Percentiles rank a stretch among this genome's conserved stretches.
Evolutionary conservation across 2,888 invertebrate species (phyloP).

Genomic region (Heliconius charithonia): DNA sequence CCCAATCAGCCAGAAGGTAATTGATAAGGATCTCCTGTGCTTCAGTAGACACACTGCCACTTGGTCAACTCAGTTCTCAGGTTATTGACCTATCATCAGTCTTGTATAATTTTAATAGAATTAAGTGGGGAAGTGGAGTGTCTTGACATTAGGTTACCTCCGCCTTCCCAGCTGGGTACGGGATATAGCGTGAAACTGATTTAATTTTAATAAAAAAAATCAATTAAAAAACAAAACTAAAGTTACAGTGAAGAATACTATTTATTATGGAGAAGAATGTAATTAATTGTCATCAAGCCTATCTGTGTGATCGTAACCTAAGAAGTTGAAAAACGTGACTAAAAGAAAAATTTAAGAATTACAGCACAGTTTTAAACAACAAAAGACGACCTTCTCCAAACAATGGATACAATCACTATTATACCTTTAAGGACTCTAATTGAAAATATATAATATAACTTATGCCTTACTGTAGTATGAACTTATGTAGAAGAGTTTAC

Average conservation of each 20-base stretch:
- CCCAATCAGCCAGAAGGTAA: neutral
- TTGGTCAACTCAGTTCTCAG: neutral
- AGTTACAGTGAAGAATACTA: neutral
- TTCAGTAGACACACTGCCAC: neutral
- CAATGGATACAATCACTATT: neutral
- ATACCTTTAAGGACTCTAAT: slow-evolving; percentile 1
- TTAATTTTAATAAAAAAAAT: neutral
- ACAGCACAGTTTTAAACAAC: neutral
- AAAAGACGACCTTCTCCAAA: neutral
- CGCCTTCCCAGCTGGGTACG: too few relatives aligned
- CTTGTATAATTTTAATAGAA: neutral
- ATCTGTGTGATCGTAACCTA: slow-evolving; percentile 20
- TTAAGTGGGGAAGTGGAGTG: neutral
- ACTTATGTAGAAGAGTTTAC: slow-evolving; percentile 2
- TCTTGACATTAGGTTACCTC: too few relatives aligned
- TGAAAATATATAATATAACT: slow-evolving; percentile 27
- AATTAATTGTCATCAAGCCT: neutral
- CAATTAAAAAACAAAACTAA: neutral
- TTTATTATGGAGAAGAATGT: neutral
- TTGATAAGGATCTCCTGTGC: slow-evolving; percentile 10
- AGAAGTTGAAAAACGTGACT: neutral
- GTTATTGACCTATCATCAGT: neutral
- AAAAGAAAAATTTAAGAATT: neutral
- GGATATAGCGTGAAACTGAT: too few relatives aligned
- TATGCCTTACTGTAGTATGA: slow-evolving; percentile 10